Evolutionary conservation across 2,888 invertebrate genomes (phyloP).

Genomic region (Mystacides longicornis): DNA sequence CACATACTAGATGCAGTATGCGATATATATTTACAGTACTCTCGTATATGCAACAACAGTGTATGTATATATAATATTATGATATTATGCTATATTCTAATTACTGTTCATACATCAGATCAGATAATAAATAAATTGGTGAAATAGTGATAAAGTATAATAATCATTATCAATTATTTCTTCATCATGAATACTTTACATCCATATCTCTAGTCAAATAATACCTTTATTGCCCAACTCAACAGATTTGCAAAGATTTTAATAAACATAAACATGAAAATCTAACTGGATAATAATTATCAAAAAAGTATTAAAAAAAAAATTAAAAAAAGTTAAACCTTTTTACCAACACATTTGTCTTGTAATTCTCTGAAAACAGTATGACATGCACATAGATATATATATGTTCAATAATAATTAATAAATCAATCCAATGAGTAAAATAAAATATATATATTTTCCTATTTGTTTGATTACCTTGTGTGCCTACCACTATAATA

Average conservation of each 20-base stretch:
- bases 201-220: background rate
- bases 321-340: background rate
- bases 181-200: background rate
- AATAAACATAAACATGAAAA: background rate
- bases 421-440: background rate
- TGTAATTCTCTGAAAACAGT: background rate
- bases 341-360: background rate
- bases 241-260: background rate
- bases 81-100: no score
- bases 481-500: no score
- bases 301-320: background rate
- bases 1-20: no score
- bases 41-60: no score
- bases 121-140: no score
- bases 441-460: background rate
- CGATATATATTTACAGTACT: no score
- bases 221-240: slow-evolving; percentile 2
- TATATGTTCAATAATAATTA: no score
- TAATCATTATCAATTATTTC: background rate
- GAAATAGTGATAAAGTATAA: background rate
- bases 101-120: no score
- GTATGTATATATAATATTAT: no score
- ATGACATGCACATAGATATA: background rate
- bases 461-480: no score
- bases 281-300: background rate